A percentile compares a stretch with the other conserved stretches of the same genome.
phyloP scores from a whole-genome alignment of 2,888 invertebrate genomes.

The Stenoptilia bipunctidactyla region DNA sequence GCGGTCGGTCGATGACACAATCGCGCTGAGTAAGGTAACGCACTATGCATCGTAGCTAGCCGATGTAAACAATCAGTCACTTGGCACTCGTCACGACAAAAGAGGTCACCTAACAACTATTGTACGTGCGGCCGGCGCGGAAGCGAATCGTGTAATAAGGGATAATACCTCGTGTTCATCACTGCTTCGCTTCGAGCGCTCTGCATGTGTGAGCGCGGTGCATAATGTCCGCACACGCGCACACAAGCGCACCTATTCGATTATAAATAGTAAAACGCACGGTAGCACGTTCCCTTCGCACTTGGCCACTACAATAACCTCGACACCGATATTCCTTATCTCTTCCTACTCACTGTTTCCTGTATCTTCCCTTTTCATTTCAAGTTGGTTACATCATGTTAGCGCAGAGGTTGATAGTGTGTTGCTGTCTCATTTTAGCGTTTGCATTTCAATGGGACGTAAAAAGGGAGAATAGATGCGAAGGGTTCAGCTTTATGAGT shows the following conservation, averaged over 20 bases:
- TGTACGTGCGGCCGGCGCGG: slow-evolving; percentile 60
- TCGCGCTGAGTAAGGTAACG: slow-evolving; percentile 54
- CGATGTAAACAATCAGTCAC: slow-evolving; percentile 63
- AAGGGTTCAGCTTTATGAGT: slow-evolving; percentile 31
- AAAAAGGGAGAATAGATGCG: slow-evolving; percentile 31
- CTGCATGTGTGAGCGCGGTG: slow-evolving; percentile 47
- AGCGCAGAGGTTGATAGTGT: slow-evolving; percentile 31
- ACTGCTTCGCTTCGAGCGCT: slow-evolving; percentile 52
- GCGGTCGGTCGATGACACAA: slow-evolving; percentile 61
- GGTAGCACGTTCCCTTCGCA: slow-evolving; percentile 69
- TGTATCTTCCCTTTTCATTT: slow-evolving; percentile 32
- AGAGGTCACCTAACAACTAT: slow-evolving; percentile 52
- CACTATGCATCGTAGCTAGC: slow-evolving; percentile 51
- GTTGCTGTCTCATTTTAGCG: slow-evolving; percentile 38
- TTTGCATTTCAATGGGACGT: slow-evolving; percentile 22
- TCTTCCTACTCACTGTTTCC: slow-evolving; percentile 24
- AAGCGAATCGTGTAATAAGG: slow-evolving; percentile 66
- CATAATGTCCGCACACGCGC: slow-evolving; percentile 57
- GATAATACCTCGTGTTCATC: slow-evolving; percentile 68
- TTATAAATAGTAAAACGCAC: slow-evolving; percentile 70
- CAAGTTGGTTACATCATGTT: slow-evolving; percentile 57
- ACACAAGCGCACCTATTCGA: slow-evolving; percentile 54
- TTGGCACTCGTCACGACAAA: slow-evolving; percentile 53
- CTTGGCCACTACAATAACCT: slow-evolving; percentile 58
- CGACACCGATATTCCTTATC: slow-evolving; percentile 37